phyloP scores from a whole-genome alignment of 2,888 invertebrate genomes.

The Eubasilissa splendida region DNA sequence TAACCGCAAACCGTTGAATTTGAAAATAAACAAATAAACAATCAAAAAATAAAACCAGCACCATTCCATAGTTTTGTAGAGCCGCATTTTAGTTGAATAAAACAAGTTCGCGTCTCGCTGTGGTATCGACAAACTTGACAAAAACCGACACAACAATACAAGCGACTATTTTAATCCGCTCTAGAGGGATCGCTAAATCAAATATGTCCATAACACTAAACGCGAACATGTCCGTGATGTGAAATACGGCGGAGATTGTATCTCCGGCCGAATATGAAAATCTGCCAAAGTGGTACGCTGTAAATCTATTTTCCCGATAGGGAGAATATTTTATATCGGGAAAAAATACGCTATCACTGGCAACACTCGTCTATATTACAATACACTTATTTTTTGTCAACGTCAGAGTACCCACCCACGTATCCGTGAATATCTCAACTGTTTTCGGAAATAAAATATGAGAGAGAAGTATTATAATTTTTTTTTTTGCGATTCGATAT shows the following conservation, averaged over 20 bases:
- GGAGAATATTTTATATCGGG: background rate
- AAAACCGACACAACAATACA: constrained; percentile 4
- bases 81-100: background rate
- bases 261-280: constrained; percentile 10
- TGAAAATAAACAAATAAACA: no score
- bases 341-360: no score
- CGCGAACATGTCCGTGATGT: constrained; percentile 16
- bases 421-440: no score
- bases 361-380: no score
- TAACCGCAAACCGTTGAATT: no score
- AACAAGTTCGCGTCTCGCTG: background rate
- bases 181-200: constrained; percentile 18
- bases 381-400: no score
- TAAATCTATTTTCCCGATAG: constrained; percentile 1
- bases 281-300: constrained; percentile 4
- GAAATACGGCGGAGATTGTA: constrained; percentile 28
- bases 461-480: no score
- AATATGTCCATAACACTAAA: constrained; percentile 23
- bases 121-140: constrained; percentile 7
- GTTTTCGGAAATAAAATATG: no score
- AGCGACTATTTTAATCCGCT: background rate
- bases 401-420: no score
- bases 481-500: no score
- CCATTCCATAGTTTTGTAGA: no score
- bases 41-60: no score